These are phyloP conservation scores for Tichodroma muraria DNA, from an alignment of 2,113 vertebrate genomes.

Conservation along the genomic window DNA sequence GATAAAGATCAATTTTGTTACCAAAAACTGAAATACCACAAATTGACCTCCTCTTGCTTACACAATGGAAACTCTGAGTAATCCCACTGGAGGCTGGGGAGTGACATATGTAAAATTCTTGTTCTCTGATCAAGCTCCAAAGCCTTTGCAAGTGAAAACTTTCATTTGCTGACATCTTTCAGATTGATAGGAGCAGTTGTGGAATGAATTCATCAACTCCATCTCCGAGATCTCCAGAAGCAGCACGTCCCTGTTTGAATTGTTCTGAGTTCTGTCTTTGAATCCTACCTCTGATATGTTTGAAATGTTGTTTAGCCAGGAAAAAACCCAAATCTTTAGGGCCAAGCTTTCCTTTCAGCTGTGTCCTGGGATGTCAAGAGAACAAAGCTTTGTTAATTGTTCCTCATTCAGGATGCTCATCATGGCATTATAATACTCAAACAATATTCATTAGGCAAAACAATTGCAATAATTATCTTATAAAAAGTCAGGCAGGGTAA, in stretches of 20 bases:
- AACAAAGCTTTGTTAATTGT: conserved; percentile 13
- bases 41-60: neutral
- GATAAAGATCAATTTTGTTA: neutral
- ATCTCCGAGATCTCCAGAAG: neutral
- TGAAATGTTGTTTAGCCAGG: neutral
- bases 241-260: neutral
- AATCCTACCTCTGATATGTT: neutral
- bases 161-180: neutral
- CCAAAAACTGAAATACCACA: neutral
- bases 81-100: neutral
- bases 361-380: neutral
- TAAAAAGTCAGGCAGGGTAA: conserved; percentile 29
- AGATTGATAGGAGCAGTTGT: neutral
- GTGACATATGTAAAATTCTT: neutral
- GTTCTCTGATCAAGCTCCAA: neutral
- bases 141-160: neutral
- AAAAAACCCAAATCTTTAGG: neutral
- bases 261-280: neutral
- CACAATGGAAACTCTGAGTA: neutral
- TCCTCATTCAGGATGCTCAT: neutral
- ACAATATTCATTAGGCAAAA: conserved; percentile 46
- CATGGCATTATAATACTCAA: conserved; percentile 4
- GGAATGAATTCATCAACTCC: neutral
- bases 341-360: conserved; percentile 3
- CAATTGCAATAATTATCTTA: conserved; percentile 55